Evolutionary conservation across 2,888 invertebrate genomes (phyloP).

Genomic region (Drosophila rubida): DNA sequence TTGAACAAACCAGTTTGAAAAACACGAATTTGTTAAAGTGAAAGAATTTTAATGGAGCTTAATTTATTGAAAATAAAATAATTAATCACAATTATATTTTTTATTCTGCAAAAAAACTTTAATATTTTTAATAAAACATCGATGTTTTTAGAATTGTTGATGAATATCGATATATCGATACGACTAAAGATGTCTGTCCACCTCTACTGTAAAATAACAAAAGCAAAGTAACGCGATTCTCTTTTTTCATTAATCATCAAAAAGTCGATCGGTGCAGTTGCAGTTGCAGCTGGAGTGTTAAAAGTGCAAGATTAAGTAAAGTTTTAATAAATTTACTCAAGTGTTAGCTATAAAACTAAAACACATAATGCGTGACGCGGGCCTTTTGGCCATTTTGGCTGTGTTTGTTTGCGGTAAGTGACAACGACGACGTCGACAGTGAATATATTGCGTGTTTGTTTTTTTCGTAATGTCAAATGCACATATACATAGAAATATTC

Average conservation of each 20-base stretch:
- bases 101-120: too few species aligned
- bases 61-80: too few species aligned
- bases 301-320: conserved; percentile 19
- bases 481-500: background rate
- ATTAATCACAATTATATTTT: too few species aligned
- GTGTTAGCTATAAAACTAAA: conserved; percentile 11
- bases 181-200: background rate
- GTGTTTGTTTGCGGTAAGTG: conserved; percentile 85
- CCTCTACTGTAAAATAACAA: conserved; percentile 27
- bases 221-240: conserved; percentile 44
- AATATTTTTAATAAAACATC: too few species aligned
- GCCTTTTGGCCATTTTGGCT: conserved; percentile 85
- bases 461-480: conserved; percentile 15
- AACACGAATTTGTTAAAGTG: too few species aligned
- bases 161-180: background rate
- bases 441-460: conserved; percentile 49
- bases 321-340: conserved; percentile 7
- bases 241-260: conserved; percentile 49
- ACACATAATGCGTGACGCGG: conserved; percentile 84
- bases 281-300: conserved; percentile 40
- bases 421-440: conserved; percentile 29
- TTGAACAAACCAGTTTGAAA: too few species aligned
- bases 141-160: too few species aligned
- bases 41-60: too few species aligned
- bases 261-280: conserved; percentile 50